Evolutionary conservation across 2,797 vertebrate species (phyloP).

Genomic region (Acridotheres tristis): DNA sequence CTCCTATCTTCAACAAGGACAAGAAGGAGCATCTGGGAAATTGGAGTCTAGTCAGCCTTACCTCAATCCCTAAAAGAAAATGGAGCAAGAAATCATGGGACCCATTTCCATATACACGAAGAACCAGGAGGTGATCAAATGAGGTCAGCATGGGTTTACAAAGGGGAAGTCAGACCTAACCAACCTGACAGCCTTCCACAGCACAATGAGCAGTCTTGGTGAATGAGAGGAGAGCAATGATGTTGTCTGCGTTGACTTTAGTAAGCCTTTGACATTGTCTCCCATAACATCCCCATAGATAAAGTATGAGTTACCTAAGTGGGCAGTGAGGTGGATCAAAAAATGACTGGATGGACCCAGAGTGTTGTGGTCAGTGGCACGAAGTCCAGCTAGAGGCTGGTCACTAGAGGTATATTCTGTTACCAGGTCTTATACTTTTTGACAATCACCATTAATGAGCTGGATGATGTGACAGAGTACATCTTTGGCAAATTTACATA

Average conservation of each 20-base stretch:
- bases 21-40: neutral
- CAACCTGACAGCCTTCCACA: neutral
- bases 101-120: neutral
- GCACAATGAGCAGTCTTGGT: neutral
- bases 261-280: neutral
- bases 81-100: neutral
- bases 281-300: neutral
- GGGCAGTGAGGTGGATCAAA: neutral
- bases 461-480: neutral
- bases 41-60: neutral
- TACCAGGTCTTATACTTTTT: neutral
- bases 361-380: neutral
- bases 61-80: neutral
- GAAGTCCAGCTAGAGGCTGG: neutral
- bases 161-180: neutral
- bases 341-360: neutral
- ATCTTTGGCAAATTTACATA: neutral
- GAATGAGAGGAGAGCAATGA: neutral
- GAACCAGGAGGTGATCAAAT: neutral
- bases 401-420: neutral
- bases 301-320: neutral
- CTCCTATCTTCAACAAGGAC: neutral
- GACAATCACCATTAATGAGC: neutral
- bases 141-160: neutral
- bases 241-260: neutral